Evolutionary conservation across 2,797 vertebrate species (phyloP).

Genomic region (Betta splendens): DNA sequence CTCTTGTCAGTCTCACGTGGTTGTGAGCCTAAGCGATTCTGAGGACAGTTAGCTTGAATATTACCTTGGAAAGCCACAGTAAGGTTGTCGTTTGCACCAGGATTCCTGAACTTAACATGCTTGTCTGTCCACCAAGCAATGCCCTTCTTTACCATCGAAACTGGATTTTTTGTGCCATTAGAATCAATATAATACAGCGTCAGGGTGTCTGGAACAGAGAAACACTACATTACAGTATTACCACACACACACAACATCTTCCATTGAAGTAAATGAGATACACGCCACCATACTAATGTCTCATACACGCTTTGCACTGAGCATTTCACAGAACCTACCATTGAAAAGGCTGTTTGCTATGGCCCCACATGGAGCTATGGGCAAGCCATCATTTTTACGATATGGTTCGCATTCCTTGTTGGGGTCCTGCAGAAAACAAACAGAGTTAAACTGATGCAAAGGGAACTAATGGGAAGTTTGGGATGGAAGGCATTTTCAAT

Average conservation of each 20-base stretch:
- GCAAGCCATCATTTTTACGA: constrained; percentile 79
- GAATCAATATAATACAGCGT: constrained; percentile 81
- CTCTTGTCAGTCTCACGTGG: background rate
- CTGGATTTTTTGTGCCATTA: constrained; percentile 73
- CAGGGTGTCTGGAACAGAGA: constrained; percentile 86
- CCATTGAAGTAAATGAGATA: background rate
- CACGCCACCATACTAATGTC: background rate
- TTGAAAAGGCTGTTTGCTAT: constrained; percentile 99
- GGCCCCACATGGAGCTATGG: constrained; percentile 96
- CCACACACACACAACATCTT: background rate
- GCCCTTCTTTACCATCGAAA: constrained; percentile 88
- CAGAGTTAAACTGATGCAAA: background rate
- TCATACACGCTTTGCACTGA: background rate
- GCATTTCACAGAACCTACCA: constrained; percentile 77
- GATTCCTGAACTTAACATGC: constrained; percentile 97
- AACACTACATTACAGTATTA: background rate
- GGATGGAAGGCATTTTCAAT: no score
- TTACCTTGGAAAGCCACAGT: constrained; percentile 87
- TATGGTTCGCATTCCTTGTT: constrained; percentile 98
- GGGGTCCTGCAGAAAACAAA: constrained; percentile 80
- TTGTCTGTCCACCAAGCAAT: constrained; percentile 99
- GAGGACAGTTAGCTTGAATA: background rate
- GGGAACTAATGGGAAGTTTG: background rate
- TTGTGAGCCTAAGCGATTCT: background rate
- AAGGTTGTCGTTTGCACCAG: constrained; percentile 84